Base-by-base conservation (phyloP, 2,113 vertebrate species). In the Syngnathus typhle region DNA sequence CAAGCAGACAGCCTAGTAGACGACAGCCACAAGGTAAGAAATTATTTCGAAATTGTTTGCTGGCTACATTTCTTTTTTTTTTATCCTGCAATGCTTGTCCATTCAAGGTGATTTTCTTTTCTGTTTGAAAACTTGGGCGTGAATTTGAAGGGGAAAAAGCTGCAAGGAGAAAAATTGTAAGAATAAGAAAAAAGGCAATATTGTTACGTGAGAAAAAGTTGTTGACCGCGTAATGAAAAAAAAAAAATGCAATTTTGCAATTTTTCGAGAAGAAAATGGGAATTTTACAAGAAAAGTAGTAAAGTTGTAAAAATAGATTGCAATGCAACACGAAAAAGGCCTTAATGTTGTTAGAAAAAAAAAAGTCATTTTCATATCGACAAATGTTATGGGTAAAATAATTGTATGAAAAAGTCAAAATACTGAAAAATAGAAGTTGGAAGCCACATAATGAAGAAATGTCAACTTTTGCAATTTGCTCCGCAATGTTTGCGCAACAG, bases 1-100 rank as follows among this genome's bases (percentile, higher is more conserved):
- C 32, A 46, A 72, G 60, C 2, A 60, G 32, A 8, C n/a, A 43
- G 49, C 7, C 32, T 39, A 49, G 44, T 37, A 49, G 44, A 38
- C 43, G 18, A 1, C 52, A 65, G 0, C 18, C 0, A 6, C 3
- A 67, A 88, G 83, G 86, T 88, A 83, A 74, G 77, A 64, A 18
- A 11, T 9, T 11, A 0, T 58, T 32, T 10, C 8, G 16, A 52
- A 32, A 51, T 51, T n/a, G 7, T 55, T 23, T 21, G 6, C 12
- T 27, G 13, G 23, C 21, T 13, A 12, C n/a, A 21, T 23, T 12
- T 10, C 4, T 7, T 54, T 1, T 23, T 9, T 54, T 3, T 6
- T 23, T 52, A 21, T 27, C 27, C 27, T 32, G 54, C 7, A 19
- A n/a, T n/a, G 7, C 47, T 51, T n/a, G 47, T 51, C 47, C 13